Conservation (phyloP, 2,113 vertebrate species). For the Nibea albiflora region DNA sequence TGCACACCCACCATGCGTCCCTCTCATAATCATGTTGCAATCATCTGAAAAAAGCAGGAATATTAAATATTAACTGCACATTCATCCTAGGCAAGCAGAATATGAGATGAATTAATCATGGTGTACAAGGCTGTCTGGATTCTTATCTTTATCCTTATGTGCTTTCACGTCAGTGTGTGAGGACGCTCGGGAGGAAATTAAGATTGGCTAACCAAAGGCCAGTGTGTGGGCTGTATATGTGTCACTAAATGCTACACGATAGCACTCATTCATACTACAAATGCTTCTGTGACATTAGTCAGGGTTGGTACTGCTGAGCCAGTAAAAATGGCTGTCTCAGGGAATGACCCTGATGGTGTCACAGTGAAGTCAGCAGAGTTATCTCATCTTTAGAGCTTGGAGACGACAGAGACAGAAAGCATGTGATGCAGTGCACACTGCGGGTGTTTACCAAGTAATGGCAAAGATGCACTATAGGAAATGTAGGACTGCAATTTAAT, state of each 20-base stretch:
- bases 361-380: neutral
- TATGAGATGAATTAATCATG: conserved; percentile 81
- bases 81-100: conserved; percentile 76
- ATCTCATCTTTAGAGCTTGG: neutral
- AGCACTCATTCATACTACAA: conserved; percentile 11
- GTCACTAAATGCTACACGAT: conserved; percentile 11
- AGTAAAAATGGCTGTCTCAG: neutral
- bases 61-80: conserved; percentile 81
- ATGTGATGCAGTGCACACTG: neutral
- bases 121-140: conserved; percentile 64
- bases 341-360: conserved; percentile 10
- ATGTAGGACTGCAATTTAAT: neutral
- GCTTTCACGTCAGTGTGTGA: conserved; percentile 27
- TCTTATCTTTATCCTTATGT: conserved; percentile 59
- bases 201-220: conserved; percentile 26
- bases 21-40: conserved; percentile 63
- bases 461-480: neutral
- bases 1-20: conserved; percentile 7
- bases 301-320: neutral
- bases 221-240: neutral
- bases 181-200: conserved; percentile 61
- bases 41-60: conserved; percentile 65
- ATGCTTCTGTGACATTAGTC: neutral
- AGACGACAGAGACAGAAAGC: neutral
- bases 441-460: neutral